phyloP scores from a whole-genome alignment of 2,113 vertebrate species.

The Boleophthalmus pectinirostris region DNA sequence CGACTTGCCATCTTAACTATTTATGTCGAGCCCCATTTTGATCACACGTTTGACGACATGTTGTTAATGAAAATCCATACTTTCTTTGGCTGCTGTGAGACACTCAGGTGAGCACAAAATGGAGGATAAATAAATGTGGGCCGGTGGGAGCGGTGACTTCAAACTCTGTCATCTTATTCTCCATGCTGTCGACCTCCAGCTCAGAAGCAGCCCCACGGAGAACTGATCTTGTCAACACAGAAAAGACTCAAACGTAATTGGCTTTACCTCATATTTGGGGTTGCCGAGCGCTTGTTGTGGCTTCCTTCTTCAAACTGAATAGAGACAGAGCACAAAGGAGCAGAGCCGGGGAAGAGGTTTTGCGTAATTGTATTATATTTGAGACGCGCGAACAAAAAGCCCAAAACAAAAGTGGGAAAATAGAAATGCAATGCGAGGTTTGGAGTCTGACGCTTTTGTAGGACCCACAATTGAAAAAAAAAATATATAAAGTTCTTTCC shows the following conservation, averaged over 20 bases:
- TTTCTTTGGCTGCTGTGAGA: not conserved
- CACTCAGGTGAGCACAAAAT: not conserved
- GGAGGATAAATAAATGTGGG: not conserved
- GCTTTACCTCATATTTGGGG: conserved; percentile 31
- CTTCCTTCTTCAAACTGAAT: conserved; percentile 54
- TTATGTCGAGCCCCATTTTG: not conserved
- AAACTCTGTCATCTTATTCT: not conserved
- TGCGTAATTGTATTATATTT: conserved; percentile 54
- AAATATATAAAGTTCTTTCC: no score
- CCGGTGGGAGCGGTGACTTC: conserved; percentile 10
- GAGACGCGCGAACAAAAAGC: conserved; percentile 7
- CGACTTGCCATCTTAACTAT: not conserved
- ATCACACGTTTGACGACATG: not conserved
- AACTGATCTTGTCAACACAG: conserved; percentile 1
- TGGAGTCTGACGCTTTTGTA: not conserved
- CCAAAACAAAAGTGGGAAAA: conserved; percentile 20
- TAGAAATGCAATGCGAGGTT: conserved; percentile 15
- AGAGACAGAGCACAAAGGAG: conserved; percentile 55
- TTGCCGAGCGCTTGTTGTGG: conserved; percentile 24
- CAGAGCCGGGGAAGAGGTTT: conserved; percentile 36
- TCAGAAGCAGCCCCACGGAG: conserved; percentile 2
- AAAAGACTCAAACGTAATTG: conserved; percentile 31
- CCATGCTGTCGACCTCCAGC: not conserved
- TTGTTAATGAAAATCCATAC: not conserved
- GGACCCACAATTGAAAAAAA: not conserved